Evolutionary conservation across 2,113 vertebrate genomes (phyloP), one percentile per base, ranked within the genome.

Genomic region (Pterocles orientalis): DNA sequence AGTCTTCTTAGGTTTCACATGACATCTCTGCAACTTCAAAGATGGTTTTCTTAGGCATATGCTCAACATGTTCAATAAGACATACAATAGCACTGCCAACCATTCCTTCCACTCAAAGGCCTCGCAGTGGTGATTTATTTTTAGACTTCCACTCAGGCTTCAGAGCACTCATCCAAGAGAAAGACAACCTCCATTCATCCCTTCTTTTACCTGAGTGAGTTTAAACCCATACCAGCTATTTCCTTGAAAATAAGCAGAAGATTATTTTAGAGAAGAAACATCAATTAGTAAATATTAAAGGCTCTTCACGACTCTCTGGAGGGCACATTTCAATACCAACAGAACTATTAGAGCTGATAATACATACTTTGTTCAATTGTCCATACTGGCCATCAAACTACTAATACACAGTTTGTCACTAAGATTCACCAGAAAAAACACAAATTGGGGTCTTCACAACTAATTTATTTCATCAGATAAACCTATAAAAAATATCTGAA

Each of bases 391-490:
- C 28, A 80, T 47, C 29, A 80, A 58, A 86, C 73, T 45, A 47
- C 54, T 56, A 50, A 80, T 20, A 71, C 2, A 39, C 4, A 73
- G 43, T 36, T 93, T 60, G 29, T 60, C n/a, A 51, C 20, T 51
- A 60, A 26, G 71, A 77, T 61, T 90, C 8, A 51, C 76, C 54
- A 83, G 48, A 90, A 80, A 29, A 78, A 87, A 83, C 20, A 87
- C 28, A 80, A 70, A 79, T 11, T 21, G 6, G 14, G 19, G 33
- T 82, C 50, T 79, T 92, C 47, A 70, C 23, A 87, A 70, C 12
- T 16, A 66, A 66, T 81, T 92, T 71, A 94, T 54, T 86, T 92
- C 18, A 50, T 53, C 43, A 73, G 43, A 56, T 62, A 77, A 88
- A 72, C 23, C 6, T 47, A 47, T 28, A 26, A 6, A 17, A 87